Evolutionary conservation across 2,888 invertebrate species (phyloP).

Genomic region (Cataglyphis albicans): DNA sequence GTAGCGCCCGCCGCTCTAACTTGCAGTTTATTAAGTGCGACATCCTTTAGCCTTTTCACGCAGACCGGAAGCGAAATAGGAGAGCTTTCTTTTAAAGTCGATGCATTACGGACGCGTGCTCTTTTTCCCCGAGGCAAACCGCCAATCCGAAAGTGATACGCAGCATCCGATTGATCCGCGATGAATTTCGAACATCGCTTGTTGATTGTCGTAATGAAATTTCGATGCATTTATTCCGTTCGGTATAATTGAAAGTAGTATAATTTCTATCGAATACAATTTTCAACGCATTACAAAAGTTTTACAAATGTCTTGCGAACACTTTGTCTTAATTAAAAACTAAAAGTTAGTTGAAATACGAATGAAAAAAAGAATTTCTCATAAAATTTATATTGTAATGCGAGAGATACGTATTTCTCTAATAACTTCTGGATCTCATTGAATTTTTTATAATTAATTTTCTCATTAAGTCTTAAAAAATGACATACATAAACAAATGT

Average conservation of each 20-base stretch:
- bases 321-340: neutral
- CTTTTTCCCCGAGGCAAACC: slow-evolving; percentile 18
- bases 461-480: neutral
- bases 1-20: slow-evolving; percentile 6
- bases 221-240: slow-evolving; percentile 14
- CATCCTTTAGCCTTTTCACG: slow-evolving; percentile 37
- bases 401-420: neutral
- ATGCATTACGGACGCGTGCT: slow-evolving; percentile 46
- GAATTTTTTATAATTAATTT: neutral
- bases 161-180: slow-evolving; percentile 27
- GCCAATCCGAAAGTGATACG: neutral
- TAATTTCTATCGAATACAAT: neutral
- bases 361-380: neutral
- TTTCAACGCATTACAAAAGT: neutral
- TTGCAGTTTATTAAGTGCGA: slow-evolving; percentile 58
- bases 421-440: neutral
- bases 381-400: neutral
- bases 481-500: neutral
- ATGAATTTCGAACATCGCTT: neutral
- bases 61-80: slow-evolving; percentile 11
- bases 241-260: neutral
- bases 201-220: slow-evolving; percentile 45
- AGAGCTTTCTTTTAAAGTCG: slow-evolving; percentile 45
- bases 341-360: neutral
- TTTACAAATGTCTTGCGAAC: neutral